Evolutionary conservation across 2,113 vertebrate species (phyloP).

Genomic region (Elephas maximus): DNA sequence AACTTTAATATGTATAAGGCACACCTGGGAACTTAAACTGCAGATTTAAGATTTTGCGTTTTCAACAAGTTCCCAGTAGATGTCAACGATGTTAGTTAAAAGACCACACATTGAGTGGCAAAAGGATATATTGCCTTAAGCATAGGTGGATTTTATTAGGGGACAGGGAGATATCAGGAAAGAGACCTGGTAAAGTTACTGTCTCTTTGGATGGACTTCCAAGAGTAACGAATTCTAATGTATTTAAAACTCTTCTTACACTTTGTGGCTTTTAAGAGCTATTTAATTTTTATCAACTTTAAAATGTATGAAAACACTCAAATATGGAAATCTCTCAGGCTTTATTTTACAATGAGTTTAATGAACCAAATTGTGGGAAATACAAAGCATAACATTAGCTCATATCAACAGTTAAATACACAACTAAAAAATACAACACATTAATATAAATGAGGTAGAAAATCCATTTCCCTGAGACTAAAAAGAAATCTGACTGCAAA

Average conservation of each 20-base stretch:
- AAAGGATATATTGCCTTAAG: not conserved
- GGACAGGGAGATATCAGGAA: not conserved
- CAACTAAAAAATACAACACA: not conserved
- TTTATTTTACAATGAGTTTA: conserved; percentile 3
- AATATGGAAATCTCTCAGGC: not conserved
- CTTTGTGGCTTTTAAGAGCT: not conserved
- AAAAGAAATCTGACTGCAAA: not conserved
- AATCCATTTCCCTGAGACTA: conserved; percentile 18
- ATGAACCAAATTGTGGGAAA: not conserved
- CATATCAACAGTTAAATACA: not conserved
- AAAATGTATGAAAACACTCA: not conserved
- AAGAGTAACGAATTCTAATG: not conserved
- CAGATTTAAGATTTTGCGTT: not conserved
- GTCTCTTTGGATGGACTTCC: not conserved
- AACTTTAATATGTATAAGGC: not conserved
- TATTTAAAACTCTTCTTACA: conserved; percentile 10
- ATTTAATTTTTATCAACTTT: not conserved
- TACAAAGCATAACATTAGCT: not conserved
- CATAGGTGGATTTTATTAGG: not conserved
- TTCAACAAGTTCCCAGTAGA: not conserved
- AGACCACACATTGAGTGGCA: not conserved
- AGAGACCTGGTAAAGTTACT: not conserved
- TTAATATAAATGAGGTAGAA: not conserved
- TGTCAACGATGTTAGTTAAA: not conserved
- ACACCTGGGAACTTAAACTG: not conserved